These are phyloP conservation scores for Naja naja DNA, from an alignment of 2,113 vertebrate species.

Conservation along the genomic window DNA sequence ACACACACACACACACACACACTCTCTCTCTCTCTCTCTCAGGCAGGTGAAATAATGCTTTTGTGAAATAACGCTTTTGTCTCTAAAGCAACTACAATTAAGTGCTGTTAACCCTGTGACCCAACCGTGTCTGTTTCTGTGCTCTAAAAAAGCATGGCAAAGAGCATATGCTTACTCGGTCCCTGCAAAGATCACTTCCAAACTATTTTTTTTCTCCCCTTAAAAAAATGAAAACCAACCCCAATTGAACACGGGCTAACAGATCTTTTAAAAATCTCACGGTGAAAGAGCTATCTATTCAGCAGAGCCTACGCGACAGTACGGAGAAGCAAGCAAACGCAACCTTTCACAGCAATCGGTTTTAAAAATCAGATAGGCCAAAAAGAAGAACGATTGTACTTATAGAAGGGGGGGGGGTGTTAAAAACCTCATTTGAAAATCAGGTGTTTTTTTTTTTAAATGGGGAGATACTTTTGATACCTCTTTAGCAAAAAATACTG, in stretches of 20 bases:
- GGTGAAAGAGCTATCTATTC: constrained; percentile 4
- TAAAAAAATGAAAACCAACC: background rate
- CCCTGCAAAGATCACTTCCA: constrained; percentile 79
- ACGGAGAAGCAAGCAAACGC: background rate
- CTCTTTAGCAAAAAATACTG: background rate
- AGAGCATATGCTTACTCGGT: constrained; percentile 54
- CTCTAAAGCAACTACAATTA: constrained; percentile 72
- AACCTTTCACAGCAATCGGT: constrained; percentile 11
- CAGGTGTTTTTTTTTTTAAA: background rate
- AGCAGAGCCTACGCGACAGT: background rate
- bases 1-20: background rate
- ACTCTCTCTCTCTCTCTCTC: constrained; percentile 45
- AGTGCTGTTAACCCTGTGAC: constrained; percentile 88
- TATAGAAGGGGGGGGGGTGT: background rate
- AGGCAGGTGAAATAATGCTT: constrained; percentile 87
- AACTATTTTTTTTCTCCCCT: constrained; percentile 32
- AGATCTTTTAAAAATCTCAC: constrained; percentile 39
- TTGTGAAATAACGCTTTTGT: constrained; percentile 74
- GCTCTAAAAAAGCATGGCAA: constrained; percentile 72
- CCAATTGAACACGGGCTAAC: constrained; percentile 10
- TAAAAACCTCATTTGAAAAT: background rate
- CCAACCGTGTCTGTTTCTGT: constrained; percentile 63
- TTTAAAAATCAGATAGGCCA: constrained; percentile 1
- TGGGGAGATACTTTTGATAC: background rate
- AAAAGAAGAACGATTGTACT: constrained; percentile 16